Evolutionary conservation across 2,113 vertebrate genomes (phyloP).

Genomic region (Silurus asotus): DNA sequence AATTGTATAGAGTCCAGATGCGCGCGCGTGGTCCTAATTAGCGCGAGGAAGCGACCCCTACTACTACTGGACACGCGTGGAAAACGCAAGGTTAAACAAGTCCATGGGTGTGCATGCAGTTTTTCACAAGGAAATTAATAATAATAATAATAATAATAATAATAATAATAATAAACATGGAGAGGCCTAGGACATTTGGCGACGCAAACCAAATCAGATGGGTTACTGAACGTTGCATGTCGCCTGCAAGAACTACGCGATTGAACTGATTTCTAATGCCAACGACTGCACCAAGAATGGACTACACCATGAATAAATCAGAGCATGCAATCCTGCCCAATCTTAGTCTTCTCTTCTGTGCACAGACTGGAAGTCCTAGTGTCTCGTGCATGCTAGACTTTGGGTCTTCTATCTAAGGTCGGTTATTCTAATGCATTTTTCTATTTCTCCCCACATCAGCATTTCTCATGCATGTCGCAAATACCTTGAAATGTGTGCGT

Average conservation of each 20-base stretch:
- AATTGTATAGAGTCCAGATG: constrained; percentile 1
- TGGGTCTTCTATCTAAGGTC: not conserved
- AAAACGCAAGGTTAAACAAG: constrained; percentile 77
- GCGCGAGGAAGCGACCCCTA: constrained; percentile 68
- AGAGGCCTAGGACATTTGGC: not conserved
- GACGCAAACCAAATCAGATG: not conserved
- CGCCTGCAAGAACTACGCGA: not conserved
- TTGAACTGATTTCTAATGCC: not conserved
- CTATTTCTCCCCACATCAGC: too few relatives aligned
- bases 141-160: not conserved
- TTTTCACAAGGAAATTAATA: not conserved
- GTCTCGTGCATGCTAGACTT: not conserved
- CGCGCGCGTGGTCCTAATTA: not conserved
- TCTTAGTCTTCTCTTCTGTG: constrained; percentile 23
- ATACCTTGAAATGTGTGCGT: not conserved
- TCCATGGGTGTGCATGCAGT: constrained; percentile 68
- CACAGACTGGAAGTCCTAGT: constrained; percentile 39
- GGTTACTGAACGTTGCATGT: not conserved
- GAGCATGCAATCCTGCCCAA: constrained; percentile 10
- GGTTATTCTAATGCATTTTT: not conserved
- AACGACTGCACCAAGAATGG: not conserved
- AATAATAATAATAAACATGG: not conserved
- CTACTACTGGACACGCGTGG: constrained; percentile 67
- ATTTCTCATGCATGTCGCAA: not conserved
- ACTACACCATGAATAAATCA: constrained; percentile 14